Conservation (phyloP, 1,140 invertebrate species). For the Heliconius hermathena region DNA sequence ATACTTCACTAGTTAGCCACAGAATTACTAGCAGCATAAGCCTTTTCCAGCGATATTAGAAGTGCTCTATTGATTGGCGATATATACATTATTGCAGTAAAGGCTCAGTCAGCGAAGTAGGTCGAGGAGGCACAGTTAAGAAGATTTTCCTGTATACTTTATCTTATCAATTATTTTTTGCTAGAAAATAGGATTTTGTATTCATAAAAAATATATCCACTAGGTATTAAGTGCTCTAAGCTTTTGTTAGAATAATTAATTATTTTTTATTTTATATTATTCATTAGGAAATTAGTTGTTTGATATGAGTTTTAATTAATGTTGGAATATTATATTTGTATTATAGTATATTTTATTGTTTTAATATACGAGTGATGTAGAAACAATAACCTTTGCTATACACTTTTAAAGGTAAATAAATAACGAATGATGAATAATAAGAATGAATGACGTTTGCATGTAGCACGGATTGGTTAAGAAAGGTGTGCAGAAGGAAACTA, state of each 20-base stretch:
- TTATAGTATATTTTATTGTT: neutral
- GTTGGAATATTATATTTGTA: too few relatives aligned
- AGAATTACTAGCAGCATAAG: neutral
- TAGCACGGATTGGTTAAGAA: too few relatives aligned
- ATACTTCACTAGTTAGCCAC: neutral
- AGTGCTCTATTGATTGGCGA: neutral
- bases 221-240: neutral
- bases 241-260: neutral
- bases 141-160: neutral
- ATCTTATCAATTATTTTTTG: neutral
- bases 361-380: neutral
- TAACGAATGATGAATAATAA: too few relatives aligned
- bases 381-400: neutral
- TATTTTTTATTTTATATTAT: neutral
- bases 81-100: neutral
- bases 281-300: neutral
- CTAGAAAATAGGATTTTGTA: neutral
- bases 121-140: neutral
- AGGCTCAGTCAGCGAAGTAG: neutral
- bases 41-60: neutral
- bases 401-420: neutral
- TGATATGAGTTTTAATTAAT: neutral
- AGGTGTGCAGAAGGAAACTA: too few relatives aligned
- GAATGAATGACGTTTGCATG: neutral
- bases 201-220: too few relatives aligned